Percentiles rank a stretch among this genome's conserved stretches.
Conservation (phyloP, 2,797 vertebrate species). For the Selene dorsalis region DNA sequence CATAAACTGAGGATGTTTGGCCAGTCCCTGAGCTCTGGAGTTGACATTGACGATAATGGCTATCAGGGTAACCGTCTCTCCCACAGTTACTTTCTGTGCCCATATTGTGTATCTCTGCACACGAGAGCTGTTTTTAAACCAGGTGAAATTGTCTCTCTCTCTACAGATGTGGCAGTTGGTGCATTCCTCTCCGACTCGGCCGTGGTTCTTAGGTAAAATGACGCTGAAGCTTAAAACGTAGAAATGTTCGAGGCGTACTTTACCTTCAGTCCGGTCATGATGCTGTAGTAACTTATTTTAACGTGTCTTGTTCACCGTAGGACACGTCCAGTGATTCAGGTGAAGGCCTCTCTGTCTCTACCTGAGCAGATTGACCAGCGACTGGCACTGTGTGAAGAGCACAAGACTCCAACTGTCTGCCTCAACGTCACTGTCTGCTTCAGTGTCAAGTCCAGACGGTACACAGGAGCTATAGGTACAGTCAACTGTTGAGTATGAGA, state of each 20-base stretch:
- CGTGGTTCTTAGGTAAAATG: conserved; percentile 90
- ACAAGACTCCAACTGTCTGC: conserved; percentile 86
- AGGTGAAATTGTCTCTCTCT: conserved; percentile 24
- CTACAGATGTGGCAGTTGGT: conserved; percentile 92
- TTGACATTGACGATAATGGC: conserved; percentile 94
- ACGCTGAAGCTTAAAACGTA: background rate
- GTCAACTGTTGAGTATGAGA: background rate
- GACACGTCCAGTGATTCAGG: conserved; percentile 91
- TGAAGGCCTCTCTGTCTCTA: conserved; percentile 87
- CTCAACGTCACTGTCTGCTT: conserved; percentile 91
- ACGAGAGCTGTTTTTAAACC: background rate
- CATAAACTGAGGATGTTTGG: conserved; percentile 92
- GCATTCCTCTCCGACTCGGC: conserved; percentile 93
- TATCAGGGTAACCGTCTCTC: conserved; percentile 88
- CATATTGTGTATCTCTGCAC: background rate
- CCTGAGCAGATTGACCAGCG: conserved; percentile 88
- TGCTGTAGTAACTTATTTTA: conserved; percentile 4
- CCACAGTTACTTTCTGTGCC: background rate
- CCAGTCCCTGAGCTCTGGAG: conserved; percentile 92
- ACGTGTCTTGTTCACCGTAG: conserved; percentile 74
- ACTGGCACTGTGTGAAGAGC: conserved; percentile 84
- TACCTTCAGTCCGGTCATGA: background rate
- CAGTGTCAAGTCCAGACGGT: conserved; percentile 86
- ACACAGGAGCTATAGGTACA: conserved; percentile 89
- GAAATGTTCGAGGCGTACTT: background rate